Percentiles rank a stretch among this genome's conserved stretches.
Evolutionary conservation across 2,888 invertebrate species (phyloP).

Genomic region (Mythimna pallens): DNA sequence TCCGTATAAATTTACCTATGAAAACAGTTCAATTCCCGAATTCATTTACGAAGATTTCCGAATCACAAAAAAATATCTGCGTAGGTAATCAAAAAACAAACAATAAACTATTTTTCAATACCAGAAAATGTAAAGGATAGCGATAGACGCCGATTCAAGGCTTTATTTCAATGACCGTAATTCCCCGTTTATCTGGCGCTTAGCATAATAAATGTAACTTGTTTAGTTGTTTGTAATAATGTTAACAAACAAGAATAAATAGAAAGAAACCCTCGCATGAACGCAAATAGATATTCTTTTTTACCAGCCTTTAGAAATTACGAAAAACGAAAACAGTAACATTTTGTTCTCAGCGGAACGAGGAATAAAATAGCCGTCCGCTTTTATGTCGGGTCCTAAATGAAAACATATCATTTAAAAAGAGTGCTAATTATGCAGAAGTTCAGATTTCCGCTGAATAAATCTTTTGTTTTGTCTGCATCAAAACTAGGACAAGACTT

Average conservation of each 20-base stretch:
- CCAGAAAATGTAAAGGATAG: too few relatives aligned
- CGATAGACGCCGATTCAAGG: too few relatives aligned
- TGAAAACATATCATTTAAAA: conserved; percentile 11
- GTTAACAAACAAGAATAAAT: not conserved
- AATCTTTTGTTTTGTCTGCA: conserved; percentile 50
- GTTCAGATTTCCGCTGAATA: conserved; percentile 46
- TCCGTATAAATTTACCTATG: too few relatives aligned
- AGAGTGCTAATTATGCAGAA: conserved; percentile 45
- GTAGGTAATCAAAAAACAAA: too few relatives aligned
- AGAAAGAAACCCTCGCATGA: not conserved
- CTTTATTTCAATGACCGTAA: too few relatives aligned
- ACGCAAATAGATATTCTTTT: conserved; percentile 2
- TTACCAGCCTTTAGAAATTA: conserved; percentile 5
- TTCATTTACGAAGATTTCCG: too few relatives aligned
- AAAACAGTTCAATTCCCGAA: too few relatives aligned
- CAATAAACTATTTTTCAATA: too few relatives aligned
- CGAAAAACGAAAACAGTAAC: not conserved
- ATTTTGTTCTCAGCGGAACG: conserved; percentile 1
- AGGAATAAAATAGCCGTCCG: conserved; percentile 19
- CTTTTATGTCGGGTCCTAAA: conserved; percentile 4
- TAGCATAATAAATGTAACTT: not conserved
- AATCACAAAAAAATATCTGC: too few relatives aligned
- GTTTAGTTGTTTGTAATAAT: not conserved
- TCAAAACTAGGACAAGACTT: conserved; percentile 51
- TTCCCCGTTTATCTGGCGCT: too few relatives aligned